phyloP scores from a whole-genome alignment of 2,888 invertebrate genomes.

The Gasteruption jaculator region DNA sequence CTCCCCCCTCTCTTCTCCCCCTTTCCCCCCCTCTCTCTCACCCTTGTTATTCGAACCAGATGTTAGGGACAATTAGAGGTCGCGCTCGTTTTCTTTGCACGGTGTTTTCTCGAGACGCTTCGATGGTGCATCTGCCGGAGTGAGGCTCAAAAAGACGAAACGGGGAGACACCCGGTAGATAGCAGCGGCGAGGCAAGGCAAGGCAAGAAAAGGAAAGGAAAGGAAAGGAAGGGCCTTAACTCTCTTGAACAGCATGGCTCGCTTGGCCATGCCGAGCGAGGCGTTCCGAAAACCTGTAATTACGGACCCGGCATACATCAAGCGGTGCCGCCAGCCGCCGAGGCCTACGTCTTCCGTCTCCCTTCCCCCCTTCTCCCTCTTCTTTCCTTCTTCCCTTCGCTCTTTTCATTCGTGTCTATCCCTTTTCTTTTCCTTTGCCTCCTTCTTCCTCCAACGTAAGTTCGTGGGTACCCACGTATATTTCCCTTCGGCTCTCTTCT shows the following conservation, averaged over 20 bases:
- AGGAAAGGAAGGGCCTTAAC: constrained; percentile 13
- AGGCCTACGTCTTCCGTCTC: constrained; percentile 31
- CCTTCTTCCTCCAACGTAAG: not conserved
- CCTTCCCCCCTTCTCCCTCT: constrained; percentile 21
- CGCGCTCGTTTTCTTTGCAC: too few relatives aligned
- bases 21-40: constrained; percentile 12
- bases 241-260: constrained; percentile 35
- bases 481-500: constrained; percentile 7
- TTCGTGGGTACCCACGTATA: not conserved
- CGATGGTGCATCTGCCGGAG: too few relatives aligned
- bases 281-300: constrained; percentile 49
- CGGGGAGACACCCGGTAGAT: not conserved
- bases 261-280: constrained; percentile 37
- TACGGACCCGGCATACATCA: constrained; percentile 51
- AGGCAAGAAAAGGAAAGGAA: constrained; percentile 18
- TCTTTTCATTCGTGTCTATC: too few relatives aligned
- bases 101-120: too few relatives aligned
- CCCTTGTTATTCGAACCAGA: too few relatives aligned
- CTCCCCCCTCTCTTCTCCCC: not conserved
- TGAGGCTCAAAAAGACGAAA: too few relatives aligned
- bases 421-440: constrained; percentile 6
- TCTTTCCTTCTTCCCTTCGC: constrained; percentile 12
- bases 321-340: constrained; percentile 45
- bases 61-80: too few relatives aligned
- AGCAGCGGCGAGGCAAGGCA: constrained; percentile 17